Percentiles rank a stretch among this genome's conserved stretches.
phyloP scores from a whole-genome alignment of 2,113 vertebrate species.

The Perognathus longimembris region DNA sequence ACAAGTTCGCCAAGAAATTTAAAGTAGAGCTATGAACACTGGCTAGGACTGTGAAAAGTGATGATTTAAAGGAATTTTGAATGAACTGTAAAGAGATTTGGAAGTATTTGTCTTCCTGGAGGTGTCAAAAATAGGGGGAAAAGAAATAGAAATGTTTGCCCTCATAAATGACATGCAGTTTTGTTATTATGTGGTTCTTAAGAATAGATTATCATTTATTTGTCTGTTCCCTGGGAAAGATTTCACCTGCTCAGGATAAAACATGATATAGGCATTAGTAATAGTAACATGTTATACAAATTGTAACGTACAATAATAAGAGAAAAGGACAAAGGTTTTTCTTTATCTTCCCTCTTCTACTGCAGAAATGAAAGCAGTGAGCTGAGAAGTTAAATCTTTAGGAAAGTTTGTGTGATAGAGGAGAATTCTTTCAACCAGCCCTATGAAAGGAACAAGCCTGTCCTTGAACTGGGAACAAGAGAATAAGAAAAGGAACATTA shows the following conservation, averaged over 20 bases:
- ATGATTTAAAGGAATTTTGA: not conserved
- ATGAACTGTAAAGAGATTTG: not conserved
- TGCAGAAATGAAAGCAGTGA: conserved; percentile 12
- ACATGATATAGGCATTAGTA: not conserved
- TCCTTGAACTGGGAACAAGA: conserved; percentile 12
- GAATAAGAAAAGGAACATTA: not conserved
- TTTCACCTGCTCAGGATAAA: not conserved
- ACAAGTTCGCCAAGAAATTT: not conserved
- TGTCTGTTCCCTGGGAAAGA: not conserved
- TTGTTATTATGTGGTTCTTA: not conserved
- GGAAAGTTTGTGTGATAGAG: not conserved
- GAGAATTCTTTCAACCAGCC: not conserved
- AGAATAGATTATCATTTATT: not conserved
- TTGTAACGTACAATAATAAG: not conserved
- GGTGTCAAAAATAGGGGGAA: not conserved
- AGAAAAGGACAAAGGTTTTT: not conserved
- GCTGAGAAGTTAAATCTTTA: not conserved
- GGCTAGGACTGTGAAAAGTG: not conserved
- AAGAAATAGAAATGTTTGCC: not conserved
- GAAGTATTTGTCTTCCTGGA: not conserved
- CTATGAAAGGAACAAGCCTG: not conserved
- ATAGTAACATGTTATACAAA: not conserved
- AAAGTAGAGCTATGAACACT: not conserved
- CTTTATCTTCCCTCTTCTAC: not conserved
- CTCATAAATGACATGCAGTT: not conserved